phyloP scores from a whole-genome alignment of 2,888 invertebrate genomes.

The Cosmopolites sordidus region DNA sequence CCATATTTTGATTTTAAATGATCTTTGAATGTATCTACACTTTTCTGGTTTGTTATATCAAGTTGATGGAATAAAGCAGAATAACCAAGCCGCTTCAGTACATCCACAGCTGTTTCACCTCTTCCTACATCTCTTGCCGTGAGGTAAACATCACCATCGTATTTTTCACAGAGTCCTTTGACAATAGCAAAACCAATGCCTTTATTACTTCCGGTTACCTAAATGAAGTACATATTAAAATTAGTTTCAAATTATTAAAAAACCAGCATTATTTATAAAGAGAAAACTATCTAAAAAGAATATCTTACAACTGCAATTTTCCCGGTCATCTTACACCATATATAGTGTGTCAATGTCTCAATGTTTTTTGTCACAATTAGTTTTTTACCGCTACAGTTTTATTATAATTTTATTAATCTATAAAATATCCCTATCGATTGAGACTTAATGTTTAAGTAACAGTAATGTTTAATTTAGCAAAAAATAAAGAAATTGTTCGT shows the following conservation, averaged over 20 bases:
- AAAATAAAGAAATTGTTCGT: too few species aligned
- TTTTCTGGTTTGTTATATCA: conserved; percentile 60
- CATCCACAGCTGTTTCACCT: conserved; percentile 57
- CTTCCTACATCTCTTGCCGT: conserved; percentile 59
- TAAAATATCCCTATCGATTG: too few species aligned
- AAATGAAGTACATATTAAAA: conserved; percentile 15
- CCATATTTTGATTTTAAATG: conserved; percentile 59
- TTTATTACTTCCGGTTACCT: conserved; percentile 68
- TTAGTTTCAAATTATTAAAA: too few species aligned
- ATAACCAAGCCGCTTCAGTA: conserved; percentile 54
- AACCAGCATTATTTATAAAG: too few species aligned
- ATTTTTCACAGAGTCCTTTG: conserved; percentile 61
- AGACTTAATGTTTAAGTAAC: too few species aligned
- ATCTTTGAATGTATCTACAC: conserved; percentile 57
- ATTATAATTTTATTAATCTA: too few species aligned
- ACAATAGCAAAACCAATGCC: conserved; percentile 68
- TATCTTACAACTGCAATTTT: conserved; percentile 34
- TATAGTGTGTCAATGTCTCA: too few species aligned
- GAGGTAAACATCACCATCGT: conserved; percentile 64
- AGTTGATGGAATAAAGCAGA: conserved; percentile 62
- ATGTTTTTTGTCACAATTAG: too few species aligned
- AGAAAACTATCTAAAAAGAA: too few species aligned
- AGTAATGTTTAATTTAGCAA: too few species aligned
- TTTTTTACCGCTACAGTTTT: too few species aligned
- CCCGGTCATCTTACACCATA: conserved; percentile 19